Base-by-base conservation (phyloP, 2,888 invertebrate genomes). In the Mythimna loreyi region DNA sequence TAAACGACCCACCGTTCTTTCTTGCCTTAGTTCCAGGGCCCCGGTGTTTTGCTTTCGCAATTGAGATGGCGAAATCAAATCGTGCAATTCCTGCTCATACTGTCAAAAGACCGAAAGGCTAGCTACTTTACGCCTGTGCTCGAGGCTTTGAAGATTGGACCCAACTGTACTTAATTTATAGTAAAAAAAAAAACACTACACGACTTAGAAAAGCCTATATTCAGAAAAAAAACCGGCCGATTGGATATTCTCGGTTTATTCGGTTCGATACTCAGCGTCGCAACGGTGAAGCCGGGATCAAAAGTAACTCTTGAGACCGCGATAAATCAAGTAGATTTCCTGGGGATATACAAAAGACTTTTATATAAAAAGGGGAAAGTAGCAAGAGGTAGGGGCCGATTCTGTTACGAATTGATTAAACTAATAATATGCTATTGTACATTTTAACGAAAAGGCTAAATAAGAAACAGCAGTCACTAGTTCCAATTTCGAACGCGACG, bases 301-400 rank as follows among this genome's bases (percentile, higher is more conserved):
- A 57, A 72, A 57, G 56, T 57, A 45, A 45, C 64, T 58, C 56
- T 52, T 45, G n/a, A 25, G 57, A 72, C 58, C 49, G 21, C 53
- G 11, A 30, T 73, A 78, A 58, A 75, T 72, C 65, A 72, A 78
- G 36, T 50, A 57, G 65, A 65, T 61, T 61, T 65, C 30, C 23
- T n/a, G 57, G 21, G 60, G 59, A 61, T 72, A 53, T 11, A 69
- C 23, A 50, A 63, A 60, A 52, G 13, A 47, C 25, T 30, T 45
- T 47, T 66, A 66, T 57, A 6, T n/a, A 19, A 36, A 76, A 61
- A 40, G 36, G 45, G 43, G 49, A 40, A 21, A 3, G 11, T n/a
- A 11, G 9, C 23, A n/a, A 13, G 23, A 49, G 11, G 23, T 49
- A 49, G 16, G 45, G 47, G 49, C 55, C 21, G 25, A 21, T 30